Evolutionary conservation across 2,888 invertebrate genomes (phyloP).

Genomic region (Lapara coniferarum): DNA sequence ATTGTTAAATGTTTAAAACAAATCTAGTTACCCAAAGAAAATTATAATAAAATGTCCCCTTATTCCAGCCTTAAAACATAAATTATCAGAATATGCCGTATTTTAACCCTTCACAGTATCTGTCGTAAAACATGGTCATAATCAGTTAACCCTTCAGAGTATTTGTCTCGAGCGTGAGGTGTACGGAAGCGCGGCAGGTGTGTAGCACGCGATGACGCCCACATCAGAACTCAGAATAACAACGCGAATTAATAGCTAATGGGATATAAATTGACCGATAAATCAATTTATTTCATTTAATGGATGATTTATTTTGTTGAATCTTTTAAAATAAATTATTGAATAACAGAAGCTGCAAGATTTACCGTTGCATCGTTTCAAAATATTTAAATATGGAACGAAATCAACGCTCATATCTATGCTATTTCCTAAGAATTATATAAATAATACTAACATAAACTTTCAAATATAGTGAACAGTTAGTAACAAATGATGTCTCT

Average conservation of each 20-base stretch:
- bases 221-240: conserved; percentile 28
- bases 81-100: no score
- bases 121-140: no score
- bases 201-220: conserved; percentile 28
- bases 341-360: no score
- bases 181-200: background rate
- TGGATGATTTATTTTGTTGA: background rate
- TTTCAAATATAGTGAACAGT: background rate
- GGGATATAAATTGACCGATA: background rate
- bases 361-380: background rate
- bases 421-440: background rate
- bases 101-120: no score
- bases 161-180: background rate
- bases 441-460: background rate
- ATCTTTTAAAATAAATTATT: no score
- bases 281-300: background rate
- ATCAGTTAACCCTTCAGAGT: no score
- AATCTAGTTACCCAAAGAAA: no score
- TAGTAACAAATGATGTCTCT: conserved; percentile 2
- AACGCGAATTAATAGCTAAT: conserved; percentile 2
- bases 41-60: background rate
- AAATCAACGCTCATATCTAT: background rate
- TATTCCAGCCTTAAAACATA: background rate
- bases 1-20: no score
- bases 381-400: background rate